Conservation (phyloP, 2,888 invertebrate species). For the Gymnocheta viridis region DNA sequence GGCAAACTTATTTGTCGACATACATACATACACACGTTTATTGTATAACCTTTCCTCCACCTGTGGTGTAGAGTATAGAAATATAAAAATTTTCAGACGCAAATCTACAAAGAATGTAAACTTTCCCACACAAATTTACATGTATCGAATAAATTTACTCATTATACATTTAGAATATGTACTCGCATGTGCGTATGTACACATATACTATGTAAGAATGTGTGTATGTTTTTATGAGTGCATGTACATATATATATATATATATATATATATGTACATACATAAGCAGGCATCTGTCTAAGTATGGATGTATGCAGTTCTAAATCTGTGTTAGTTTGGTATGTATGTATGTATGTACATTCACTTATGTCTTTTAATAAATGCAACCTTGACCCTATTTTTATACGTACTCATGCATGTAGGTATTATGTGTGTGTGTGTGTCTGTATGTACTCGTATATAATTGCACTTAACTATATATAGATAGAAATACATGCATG, state of each 20-base stretch:
- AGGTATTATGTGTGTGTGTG: neutral
- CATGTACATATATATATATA: neutral
- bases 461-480: neutral
- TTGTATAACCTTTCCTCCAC: too few species aligned
- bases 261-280: neutral
- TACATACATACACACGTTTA: too few species aligned
- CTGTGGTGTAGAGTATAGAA: neutral
- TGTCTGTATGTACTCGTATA: neutral
- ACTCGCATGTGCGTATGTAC: too few species aligned
- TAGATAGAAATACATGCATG: neutral
- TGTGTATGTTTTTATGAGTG: neutral
- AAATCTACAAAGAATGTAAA: neutral
- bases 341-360: neutral
- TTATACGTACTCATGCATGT: constrained; percentile 8
- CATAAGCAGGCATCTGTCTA: neutral
- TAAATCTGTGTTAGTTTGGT: too few species aligned
- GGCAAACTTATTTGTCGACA: too few species aligned
- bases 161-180: too few species aligned
- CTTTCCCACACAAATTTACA: neutral
- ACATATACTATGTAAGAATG: too few species aligned
- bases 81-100: too few species aligned
- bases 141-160: too few species aligned
- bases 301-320: neutral
- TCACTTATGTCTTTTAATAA: neutral
- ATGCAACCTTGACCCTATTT: constrained; percentile 63